Conservation (phyloP, 1,140 invertebrate species). For the Aphelenchoides fujianensis region DNA sequence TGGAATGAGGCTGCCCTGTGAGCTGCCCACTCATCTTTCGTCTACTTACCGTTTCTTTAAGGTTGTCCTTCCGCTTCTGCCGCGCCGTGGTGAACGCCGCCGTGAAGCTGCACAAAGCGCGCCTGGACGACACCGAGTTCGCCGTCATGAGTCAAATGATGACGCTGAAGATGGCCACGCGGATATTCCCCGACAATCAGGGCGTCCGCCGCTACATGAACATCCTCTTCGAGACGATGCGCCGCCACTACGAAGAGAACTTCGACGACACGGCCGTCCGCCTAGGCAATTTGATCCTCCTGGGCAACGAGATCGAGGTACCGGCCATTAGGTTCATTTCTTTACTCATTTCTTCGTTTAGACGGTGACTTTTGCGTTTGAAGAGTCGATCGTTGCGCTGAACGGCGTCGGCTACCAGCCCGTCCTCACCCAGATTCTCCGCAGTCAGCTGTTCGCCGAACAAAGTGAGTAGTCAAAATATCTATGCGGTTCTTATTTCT, state of each 20-base stretch:
- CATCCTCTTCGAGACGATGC: slow-evolving; percentile 9
- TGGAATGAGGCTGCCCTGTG: slow-evolving; percentile 11
- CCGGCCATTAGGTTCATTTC: too few relatives aligned
- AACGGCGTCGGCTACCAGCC: slow-evolving; percentile 12
- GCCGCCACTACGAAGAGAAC: slow-evolving; percentile 4
- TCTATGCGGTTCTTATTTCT: neutral
- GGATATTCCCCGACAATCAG: slow-evolving; percentile 8
- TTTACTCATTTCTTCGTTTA: neutral
- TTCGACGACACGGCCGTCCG: neutral
- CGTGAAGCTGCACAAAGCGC: slow-evolving; percentile 9
- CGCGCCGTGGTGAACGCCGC: slow-evolving; percentile 6
- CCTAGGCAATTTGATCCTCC: slow-evolving; percentile 19
- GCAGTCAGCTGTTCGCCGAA: neutral
- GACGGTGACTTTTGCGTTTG: slow-evolving; percentile 12
- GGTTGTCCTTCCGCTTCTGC: slow-evolving; percentile 13
- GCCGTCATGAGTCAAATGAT: slow-evolving; percentile 18
- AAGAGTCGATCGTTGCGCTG: slow-evolving; percentile 10
- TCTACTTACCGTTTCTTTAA: neutral
- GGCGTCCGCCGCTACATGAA: slow-evolving; percentile 10
- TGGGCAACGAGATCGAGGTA: slow-evolving; percentile 13
- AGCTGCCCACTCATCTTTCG: neutral
- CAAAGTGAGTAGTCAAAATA: neutral
- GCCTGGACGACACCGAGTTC: slow-evolving; percentile 19
- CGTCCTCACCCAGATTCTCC: slow-evolving; percentile 4
- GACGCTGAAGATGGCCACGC: slow-evolving; percentile 7